These are phyloP conservation scores for Cyclopterus lumpus DNA, from an alignment of 2,797 vertebrate genomes.

Conservation along the genomic window DNA sequence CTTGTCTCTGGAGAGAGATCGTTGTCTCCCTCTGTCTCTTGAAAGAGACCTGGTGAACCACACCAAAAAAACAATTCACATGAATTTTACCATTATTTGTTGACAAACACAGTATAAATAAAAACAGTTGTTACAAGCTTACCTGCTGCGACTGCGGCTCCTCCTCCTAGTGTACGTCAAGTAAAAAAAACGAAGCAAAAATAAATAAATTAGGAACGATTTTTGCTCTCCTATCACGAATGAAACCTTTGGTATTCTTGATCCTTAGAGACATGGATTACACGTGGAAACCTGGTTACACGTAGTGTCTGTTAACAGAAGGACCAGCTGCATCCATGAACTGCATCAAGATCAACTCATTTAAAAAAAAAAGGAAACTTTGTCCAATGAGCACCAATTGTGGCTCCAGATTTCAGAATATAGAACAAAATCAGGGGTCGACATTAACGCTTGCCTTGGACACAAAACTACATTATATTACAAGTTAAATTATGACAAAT, in stretches of 20 bases:
- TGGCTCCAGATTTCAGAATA: slow-evolving; percentile 45
- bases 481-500: neutral
- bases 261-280: slow-evolving; percentile 46
- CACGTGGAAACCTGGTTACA: slow-evolving; percentile 61
- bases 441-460: slow-evolving; percentile 57
- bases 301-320: slow-evolving; percentile 35
- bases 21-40: slow-evolving; percentile 93
- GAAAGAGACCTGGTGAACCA: slow-evolving; percentile 88
- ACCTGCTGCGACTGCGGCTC: slow-evolving; percentile 97
- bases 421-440: slow-evolving; percentile 60
- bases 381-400: slow-evolving; percentile 48
- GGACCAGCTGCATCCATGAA: slow-evolving; percentile 59
- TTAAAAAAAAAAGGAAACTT: slow-evolving; percentile 46
- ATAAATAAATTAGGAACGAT: slow-evolving; percentile 40
- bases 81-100: neutral
- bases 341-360: slow-evolving; percentile 48
- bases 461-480: neutral
- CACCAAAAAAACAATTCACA: neutral
- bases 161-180: slow-evolving; percentile 85
- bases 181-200: slow-evolving; percentile 31
- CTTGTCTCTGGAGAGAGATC: slow-evolving; percentile 94
- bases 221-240: slow-evolving; percentile 30
- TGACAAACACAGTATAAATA: neutral
- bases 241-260: slow-evolving; percentile 50
- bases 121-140: slow-evolving; percentile 31